Evolutionary conservation across 1,140 invertebrate genomes (phyloP).

Genomic region (Ceratina japonica): DNA sequence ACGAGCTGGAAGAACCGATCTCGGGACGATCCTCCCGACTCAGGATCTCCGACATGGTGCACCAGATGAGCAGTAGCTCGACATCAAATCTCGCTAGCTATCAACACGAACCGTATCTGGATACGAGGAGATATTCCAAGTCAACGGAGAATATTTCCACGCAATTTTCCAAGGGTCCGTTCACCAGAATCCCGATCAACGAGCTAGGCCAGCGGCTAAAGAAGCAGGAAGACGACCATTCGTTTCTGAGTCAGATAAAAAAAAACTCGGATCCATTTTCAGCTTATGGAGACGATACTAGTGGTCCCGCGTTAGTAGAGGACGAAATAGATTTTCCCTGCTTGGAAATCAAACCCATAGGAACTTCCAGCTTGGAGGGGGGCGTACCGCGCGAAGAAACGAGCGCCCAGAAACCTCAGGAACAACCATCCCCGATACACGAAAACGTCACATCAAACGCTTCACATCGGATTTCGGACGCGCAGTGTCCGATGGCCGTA

Average conservation of each 20-base stretch:
- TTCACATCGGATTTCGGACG: neutral
- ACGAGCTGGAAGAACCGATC: slow-evolving; percentile 67
- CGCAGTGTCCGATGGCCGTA: neutral
- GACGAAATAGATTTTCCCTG: slow-evolving; percentile 76
- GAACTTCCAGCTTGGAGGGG: slow-evolving; percentile 50
- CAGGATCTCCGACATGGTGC: slow-evolving; percentile 55
- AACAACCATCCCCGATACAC: neutral
- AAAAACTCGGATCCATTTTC: slow-evolving; percentile 79
- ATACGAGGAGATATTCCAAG: slow-evolving; percentile 53
- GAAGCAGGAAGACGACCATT: slow-evolving; percentile 34
- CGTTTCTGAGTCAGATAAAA: slow-evolving; percentile 75
- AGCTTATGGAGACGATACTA: slow-evolving; percentile 71
- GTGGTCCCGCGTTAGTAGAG: slow-evolving; percentile 54
- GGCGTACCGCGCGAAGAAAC: slow-evolving; percentile 27
- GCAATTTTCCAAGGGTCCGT: slow-evolving; percentile 23
- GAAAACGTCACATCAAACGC: neutral
- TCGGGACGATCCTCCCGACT: slow-evolving; percentile 42
- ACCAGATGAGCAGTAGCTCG: slow-evolving; percentile 55
- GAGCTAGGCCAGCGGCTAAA: slow-evolving; percentile 11
- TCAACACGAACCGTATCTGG: neutral
- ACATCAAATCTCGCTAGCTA: slow-evolving; percentile 49
- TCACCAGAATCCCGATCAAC: slow-evolving; percentile 17
- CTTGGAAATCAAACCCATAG: slow-evolving; percentile 76
- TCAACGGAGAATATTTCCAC: slow-evolving; percentile 50
- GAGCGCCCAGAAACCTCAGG: neutral